phyloP scores from a whole-genome alignment of 2,888 invertebrate genomes.

The Heliconius ethilla region DNA sequence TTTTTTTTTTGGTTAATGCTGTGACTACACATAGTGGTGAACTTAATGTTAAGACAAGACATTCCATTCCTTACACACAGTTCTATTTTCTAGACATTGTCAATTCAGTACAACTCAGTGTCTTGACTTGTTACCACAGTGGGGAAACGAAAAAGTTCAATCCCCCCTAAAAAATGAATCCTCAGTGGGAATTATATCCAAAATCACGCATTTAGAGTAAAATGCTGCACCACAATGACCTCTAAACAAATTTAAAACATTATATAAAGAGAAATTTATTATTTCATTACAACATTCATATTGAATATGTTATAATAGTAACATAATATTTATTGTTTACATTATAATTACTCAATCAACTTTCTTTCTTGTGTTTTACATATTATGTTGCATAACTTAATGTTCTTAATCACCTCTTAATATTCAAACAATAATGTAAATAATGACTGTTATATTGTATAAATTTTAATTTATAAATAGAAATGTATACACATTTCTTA shows the following conservation, averaged over 20 bases:
- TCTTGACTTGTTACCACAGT: background rate
- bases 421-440: background rate
- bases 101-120: no score
- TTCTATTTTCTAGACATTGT: no score
- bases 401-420: background rate
- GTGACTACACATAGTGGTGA: background rate
- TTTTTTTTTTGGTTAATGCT: no score
- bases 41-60: background rate
- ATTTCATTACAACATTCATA: background rate
- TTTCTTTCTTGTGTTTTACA: background rate
- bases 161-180: no score
- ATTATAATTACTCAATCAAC: background rate
- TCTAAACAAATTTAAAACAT: background rate
- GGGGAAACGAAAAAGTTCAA: no score
- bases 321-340: background rate
- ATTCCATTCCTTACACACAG: background rate
- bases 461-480: background rate
- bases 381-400: background rate
- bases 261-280: conserved; percentile 2
- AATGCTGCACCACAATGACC: background rate
- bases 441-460: background rate
- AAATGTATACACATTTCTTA: background rate
- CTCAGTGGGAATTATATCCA: background rate
- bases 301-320: background rate
- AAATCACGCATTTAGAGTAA: background rate